These are phyloP conservation scores for Noctua janthe DNA, from an alignment of 2,888 invertebrate species.

Conservation along the genomic window DNA sequence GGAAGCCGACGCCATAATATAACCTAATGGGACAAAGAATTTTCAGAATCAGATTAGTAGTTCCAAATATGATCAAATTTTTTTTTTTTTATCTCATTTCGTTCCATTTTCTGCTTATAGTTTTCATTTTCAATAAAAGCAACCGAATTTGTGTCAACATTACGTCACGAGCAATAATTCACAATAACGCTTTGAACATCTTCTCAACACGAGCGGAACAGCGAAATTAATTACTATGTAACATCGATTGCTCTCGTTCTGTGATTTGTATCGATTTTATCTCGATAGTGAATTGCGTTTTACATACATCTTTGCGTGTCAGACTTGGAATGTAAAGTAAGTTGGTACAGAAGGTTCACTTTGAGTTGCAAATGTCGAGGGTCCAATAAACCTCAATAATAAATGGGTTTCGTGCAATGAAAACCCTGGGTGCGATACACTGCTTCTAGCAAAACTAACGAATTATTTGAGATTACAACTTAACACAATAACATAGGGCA, in stretches of 20 bases:
- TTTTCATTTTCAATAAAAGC: constrained; percentile 47
- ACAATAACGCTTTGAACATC: constrained; percentile 25
- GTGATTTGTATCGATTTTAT: constrained; percentile 62
- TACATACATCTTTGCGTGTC: constrained; percentile 75
- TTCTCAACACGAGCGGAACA: constrained; percentile 57
- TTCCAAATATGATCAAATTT: too few species aligned
- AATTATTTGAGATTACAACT: too few species aligned
- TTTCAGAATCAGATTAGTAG: too few species aligned
- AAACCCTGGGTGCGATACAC: too few species aligned
- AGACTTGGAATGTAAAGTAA: neutral
- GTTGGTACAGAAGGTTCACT: constrained; percentile 22
- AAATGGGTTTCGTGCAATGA: too few species aligned
- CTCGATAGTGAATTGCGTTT: constrained; percentile 72
- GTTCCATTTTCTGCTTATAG: neutral
- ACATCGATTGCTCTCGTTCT: constrained; percentile 60
- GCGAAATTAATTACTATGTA: constrained; percentile 61
- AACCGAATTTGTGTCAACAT: constrained; percentile 39
- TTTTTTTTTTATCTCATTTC: too few species aligned
- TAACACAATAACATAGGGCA: too few species aligned
- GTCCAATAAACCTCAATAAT: neutral
- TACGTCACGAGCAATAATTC: constrained; percentile 32
- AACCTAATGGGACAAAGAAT: too few species aligned
- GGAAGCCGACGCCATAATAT: too few species aligned
- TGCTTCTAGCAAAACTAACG: too few species aligned
- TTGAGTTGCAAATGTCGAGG: neutral